Conservation (phyloP, 2,797 vertebrate species). For the Nyctibius grandis region DNA sequence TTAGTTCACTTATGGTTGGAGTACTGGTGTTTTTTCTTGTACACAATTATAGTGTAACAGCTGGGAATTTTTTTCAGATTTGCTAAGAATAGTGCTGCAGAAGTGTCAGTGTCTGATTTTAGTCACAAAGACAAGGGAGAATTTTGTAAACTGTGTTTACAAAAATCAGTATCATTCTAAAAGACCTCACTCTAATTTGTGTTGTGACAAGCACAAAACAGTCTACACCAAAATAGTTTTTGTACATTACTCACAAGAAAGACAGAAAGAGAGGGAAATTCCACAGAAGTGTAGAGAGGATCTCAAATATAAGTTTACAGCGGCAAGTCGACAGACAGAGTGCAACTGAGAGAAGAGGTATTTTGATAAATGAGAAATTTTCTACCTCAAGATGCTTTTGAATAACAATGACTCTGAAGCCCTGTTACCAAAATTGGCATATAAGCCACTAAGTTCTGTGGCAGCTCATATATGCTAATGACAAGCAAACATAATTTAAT, state of each 20-base stretch:
- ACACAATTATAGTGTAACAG: background rate
- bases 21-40: background rate
- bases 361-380: slow-evolving; percentile 15
- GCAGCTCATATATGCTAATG: background rate
- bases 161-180: background rate
- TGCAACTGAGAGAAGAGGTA: background rate
- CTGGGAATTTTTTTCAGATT: background rate
- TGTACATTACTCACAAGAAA: background rate
- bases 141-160: background rate
- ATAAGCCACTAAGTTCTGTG: background rate
- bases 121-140: background rate
- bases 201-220: background rate
- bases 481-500: background rate
- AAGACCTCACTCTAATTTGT: background rate
- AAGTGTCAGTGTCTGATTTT: background rate
- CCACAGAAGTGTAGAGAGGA: background rate
- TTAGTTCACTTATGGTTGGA: background rate
- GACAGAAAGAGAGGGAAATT: background rate
- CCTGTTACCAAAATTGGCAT: background rate
- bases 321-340: background rate
- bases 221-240: background rate
- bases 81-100: background rate
- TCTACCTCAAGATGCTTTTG: background rate
- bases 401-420: background rate
- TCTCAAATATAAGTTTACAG: background rate